Evolutionary conservation across 2,888 invertebrate species (phyloP).

Genomic region (Limnephilus marmoratus): DNA sequence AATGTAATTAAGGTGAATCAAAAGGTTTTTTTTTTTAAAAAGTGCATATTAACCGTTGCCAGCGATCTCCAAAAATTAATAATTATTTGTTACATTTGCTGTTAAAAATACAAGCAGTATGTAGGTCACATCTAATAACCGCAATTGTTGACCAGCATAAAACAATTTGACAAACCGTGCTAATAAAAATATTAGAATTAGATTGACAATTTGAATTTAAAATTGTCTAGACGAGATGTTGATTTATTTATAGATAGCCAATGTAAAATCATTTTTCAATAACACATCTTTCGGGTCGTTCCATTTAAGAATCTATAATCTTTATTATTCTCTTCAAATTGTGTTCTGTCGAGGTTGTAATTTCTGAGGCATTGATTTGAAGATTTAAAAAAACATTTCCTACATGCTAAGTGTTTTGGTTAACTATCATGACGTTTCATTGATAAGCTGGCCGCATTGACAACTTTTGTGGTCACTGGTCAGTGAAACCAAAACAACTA

Average conservation of each 20-base stretch:
- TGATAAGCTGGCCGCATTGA: conserved; percentile 41
- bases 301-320: background rate
- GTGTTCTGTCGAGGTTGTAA: background rate
- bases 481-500: conserved; percentile 11
- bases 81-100: background rate
- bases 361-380: background rate
- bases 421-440: conserved; percentile 28
- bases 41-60: too few relatives aligned
- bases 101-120: background rate
- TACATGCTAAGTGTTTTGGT: background rate
- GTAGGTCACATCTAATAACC: background rate
- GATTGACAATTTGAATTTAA: background rate
- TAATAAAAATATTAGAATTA: background rate
- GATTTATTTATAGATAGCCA: background rate
- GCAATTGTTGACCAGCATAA: background rate
- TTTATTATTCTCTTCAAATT: background rate
- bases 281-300: background rate
- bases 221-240: background rate
- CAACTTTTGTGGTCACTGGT: conserved; percentile 12
- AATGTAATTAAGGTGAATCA: too few relatives aligned
- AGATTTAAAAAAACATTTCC: background rate
- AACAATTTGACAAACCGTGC: background rate
- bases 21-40: too few relatives aligned
- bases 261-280: background rate
- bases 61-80: too few relatives aligned